phyloP scores from a whole-genome alignment of 2,113 vertebrate genomes.

The Stigmatopora argus region DNA sequence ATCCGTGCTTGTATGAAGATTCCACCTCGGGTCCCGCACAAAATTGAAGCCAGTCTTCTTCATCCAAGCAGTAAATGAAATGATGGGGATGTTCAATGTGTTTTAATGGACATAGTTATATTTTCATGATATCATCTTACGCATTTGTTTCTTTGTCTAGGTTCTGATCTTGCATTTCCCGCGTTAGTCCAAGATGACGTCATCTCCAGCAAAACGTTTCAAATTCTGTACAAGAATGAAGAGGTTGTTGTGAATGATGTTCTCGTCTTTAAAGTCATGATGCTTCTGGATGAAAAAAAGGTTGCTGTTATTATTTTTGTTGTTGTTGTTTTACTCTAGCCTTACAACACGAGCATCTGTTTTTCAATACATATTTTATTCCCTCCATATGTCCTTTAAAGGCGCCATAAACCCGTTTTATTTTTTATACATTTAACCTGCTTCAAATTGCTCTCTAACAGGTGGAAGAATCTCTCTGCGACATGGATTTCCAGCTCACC shows the following conservation, averaged over 20 bases:
- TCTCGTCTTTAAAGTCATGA: slow-evolving; percentile 95
- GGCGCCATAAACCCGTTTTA: neutral
- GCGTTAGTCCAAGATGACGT: slow-evolving; percentile 86
- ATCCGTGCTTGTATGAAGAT: slow-evolving; percentile 89
- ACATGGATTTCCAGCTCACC: slow-evolving; percentile 90
- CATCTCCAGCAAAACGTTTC: slow-evolving; percentile 96
- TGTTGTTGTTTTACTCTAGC: neutral
- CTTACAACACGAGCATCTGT: neutral
- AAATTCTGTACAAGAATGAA: slow-evolving; percentile 98
- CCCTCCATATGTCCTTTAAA: neutral
- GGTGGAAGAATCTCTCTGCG: slow-evolving; percentile 93
- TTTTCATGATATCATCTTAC: slow-evolving; percentile 5
- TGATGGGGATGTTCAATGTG: neutral
- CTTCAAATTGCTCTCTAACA: slow-evolving; percentile 40
- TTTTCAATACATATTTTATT: neutral
- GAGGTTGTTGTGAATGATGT: slow-evolving; percentile 93
- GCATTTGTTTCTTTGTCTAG: slow-evolving; percentile 53
- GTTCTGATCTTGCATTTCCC: slow-evolving; percentile 88
- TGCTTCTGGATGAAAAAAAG: slow-evolving; percentile 95
- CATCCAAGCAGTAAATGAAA: slow-evolving; percentile 77
- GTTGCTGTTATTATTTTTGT: slow-evolving; percentile 56
- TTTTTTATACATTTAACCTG: neutral
- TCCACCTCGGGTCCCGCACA: slow-evolving; percentile 89
- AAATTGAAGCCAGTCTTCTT: slow-evolving; percentile 89
- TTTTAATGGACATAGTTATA: neutral